phyloP scores from a whole-genome alignment of 2,888 invertebrate species.

The Plebejus anna region DNA sequence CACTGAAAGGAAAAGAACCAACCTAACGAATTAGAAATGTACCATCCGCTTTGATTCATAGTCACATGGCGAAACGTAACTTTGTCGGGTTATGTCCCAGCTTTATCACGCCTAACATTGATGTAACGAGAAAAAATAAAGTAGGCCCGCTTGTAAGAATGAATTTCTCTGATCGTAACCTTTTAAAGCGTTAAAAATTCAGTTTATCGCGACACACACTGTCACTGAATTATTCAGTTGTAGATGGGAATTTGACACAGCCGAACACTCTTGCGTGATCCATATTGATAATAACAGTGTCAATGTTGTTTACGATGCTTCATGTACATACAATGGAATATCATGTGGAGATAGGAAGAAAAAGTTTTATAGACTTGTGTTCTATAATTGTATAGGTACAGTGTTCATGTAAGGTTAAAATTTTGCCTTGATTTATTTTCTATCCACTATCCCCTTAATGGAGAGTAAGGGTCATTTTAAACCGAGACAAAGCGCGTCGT shows the following conservation, averaged over 20 bases:
- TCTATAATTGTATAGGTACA: background rate
- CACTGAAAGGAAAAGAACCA: background rate
- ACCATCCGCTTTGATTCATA: too few species aligned
- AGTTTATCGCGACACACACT: slow-evolving; percentile 21
- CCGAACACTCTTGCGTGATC: slow-evolving; percentile 1
- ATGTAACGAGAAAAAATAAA: background rate
- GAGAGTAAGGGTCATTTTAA: too few species aligned
- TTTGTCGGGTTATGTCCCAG: too few species aligned
- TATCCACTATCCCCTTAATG: too few species aligned
- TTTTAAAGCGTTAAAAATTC: slow-evolving; percentile 18
- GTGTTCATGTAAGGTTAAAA: background rate
- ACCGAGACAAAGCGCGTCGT: too few species aligned
- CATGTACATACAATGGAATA: slow-evolving; percentile 3
- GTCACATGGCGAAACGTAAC: too few species aligned
- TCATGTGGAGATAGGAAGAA: background rate
- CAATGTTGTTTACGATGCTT: slow-evolving; percentile 1
- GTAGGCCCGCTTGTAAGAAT: background rate
- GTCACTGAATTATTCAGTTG: slow-evolving; percentile 2
- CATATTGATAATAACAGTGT: slow-evolving; percentile 11
- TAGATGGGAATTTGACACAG: slow-evolving; percentile 1
- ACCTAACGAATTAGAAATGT: background rate
- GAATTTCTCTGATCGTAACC: background rate
- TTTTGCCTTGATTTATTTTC: background rate
- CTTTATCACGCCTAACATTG: background rate
- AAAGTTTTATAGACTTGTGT: background rate